Conservation (phyloP, 2,797 vertebrate species). For the Liasis olivaceus region DNA sequence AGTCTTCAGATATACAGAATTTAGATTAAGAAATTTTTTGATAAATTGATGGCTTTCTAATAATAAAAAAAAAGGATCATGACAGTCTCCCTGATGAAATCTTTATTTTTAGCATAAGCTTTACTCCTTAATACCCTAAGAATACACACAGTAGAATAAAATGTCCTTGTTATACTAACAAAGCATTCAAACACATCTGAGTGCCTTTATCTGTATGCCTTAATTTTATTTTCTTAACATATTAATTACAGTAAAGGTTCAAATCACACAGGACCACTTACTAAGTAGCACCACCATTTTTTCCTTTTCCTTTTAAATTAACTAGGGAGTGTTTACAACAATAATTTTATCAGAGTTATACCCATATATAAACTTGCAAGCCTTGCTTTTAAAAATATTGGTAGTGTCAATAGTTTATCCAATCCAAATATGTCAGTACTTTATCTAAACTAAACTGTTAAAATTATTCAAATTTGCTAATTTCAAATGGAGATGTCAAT, state of each 20-base stretch:
- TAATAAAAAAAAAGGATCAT: neutral
- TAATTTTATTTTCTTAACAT: slow-evolving; percentile 65
- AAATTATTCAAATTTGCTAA: neutral
- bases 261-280: slow-evolving; percentile 2
- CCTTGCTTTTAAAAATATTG: neutral
- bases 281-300: neutral
- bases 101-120: neutral
- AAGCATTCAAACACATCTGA: slow-evolving; percentile 14
- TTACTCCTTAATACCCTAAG: neutral
- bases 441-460: neutral
- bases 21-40: neutral
- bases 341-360: neutral
- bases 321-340: neutral
- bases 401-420: neutral
- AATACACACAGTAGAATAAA: neutral
- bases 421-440: neutral
- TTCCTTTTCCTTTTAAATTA: neutral
- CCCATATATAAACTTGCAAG: neutral
- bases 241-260: neutral
- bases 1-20: neutral
- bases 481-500: neutral
- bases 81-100: neutral
- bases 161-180: slow-evolving; percentile 5
- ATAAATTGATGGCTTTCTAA: neutral
- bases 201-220: slow-evolving; percentile 76